These are phyloP conservation scores for Macaria liturata DNA, from an alignment of 2,888 invertebrate species.

Conservation along the genomic window DNA sequence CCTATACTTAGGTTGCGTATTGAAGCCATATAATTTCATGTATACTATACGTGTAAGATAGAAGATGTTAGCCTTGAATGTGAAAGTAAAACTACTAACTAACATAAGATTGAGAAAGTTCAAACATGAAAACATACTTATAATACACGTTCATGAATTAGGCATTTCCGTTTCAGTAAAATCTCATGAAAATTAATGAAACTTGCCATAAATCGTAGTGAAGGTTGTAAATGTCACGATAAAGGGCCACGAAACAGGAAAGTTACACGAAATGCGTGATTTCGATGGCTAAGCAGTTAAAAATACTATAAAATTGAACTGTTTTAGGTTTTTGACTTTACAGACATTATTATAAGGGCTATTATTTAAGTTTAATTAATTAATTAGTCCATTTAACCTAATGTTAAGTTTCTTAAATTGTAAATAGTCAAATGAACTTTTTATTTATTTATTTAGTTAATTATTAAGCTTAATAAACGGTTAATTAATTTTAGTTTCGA, in stretches of 20 bases:
- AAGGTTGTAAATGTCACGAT: constrained; percentile 18
- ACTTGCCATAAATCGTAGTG: constrained; percentile 6
- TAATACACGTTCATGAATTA: constrained; percentile 1
- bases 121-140: neutral
- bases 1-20: too few species aligned
- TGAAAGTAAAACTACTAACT: too few species aligned
- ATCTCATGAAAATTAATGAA: constrained; percentile 9
- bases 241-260: constrained; percentile 13
- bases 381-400: too few species aligned
- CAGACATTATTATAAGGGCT: too few species aligned
- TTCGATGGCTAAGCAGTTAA: constrained; percentile 11
- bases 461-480: too few species aligned
- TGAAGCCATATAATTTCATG: too few species aligned
- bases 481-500: too few species aligned
- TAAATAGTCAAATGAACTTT: too few species aligned
- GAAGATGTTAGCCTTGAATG: neutral
- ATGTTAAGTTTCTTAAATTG: too few species aligned
- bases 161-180: constrained; percentile 2
- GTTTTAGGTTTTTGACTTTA: neutral
- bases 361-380: too few species aligned
- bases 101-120: too few species aligned
- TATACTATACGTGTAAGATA: neutral
- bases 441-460: too few species aligned
- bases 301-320: neutral
- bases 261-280: constrained; percentile 18